These are phyloP conservation scores for Argyrosomus japonicus DNA, from an alignment of 2,113 vertebrate genomes.

Conservation along the genomic window DNA sequence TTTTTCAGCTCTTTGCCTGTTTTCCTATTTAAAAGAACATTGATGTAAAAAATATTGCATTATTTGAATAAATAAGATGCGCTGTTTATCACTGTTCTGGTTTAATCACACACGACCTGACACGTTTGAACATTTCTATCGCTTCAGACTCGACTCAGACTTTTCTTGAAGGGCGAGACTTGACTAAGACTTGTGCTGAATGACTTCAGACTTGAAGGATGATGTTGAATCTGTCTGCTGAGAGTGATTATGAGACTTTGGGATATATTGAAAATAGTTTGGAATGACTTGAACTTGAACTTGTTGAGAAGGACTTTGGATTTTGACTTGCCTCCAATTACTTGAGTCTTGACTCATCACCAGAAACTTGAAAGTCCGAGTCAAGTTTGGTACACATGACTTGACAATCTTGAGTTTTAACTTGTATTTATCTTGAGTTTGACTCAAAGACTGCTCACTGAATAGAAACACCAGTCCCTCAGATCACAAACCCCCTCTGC, in stretches of 20 bases:
- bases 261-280: not conserved
- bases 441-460: no score
- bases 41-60: slow-evolving; percentile 80
- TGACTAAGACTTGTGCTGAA: no score
- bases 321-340: not conserved
- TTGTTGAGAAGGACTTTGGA: no score
- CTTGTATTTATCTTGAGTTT: no score
- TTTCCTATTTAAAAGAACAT: slow-evolving; percentile 80
- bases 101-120: not conserved
- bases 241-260: no score
- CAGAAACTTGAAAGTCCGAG: not conserved
- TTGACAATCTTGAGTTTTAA: not conserved
- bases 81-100: slow-evolving; percentile 55
- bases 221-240: no score
- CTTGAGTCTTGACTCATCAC: not conserved
- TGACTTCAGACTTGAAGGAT: not conserved
- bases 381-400: no score
- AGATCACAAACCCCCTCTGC: no score
- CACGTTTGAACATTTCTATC: no score
- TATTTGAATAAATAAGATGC: slow-evolving; percentile 86
- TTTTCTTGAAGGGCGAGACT: not conserved
- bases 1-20: slow-evolving; percentile 72
- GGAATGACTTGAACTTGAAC: not conserved
- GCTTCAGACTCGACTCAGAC: not conserved
- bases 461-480: no score